Base-by-base conservation (phyloP, 2,797 vertebrate genomes). In the Falco biarmicus region DNA sequence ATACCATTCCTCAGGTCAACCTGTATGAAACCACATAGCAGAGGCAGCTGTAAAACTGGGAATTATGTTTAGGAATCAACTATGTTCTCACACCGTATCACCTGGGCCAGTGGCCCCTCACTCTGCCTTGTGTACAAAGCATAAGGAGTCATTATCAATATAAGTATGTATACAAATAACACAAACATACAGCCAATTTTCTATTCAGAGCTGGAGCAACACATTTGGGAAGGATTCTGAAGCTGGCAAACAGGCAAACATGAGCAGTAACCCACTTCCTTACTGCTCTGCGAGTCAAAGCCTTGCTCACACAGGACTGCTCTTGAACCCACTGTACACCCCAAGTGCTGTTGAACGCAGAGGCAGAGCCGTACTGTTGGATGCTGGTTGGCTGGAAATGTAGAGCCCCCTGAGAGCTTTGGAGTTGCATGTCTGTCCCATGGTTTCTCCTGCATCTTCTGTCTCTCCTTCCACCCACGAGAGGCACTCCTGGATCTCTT, bases 401-500 rank as follows among this genome's bases (percentile, higher is more conserved):
- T 28, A 89, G 81, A 81, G 51, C 20, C 13, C 71, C 9, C n/a
- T 76, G 7, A 51, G 75, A 59, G 73, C 69, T 32, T 97, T 63
- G 65, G 91, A 78, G 64, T 73, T 89, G 45, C 18, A 56, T n/a
- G 81, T 56, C 48, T 90, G 73, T 53, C 56, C 88, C 10, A 47
- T 10, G 37, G 60, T 53, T 2, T 14, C 56, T 74, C 29, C 89
- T 6, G 66, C 86, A 22, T 94, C 95, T 57, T 96, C 95, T 77
- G 56, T 51, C 11, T 91, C 77, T 17, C 53, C 82, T 76, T 97
- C 91, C 13, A 79, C 64, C 39, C 59, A 82, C 0, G 71, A 56
- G 75, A 95, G 89, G 17, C 71, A 97, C 22, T 97, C 97, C 65
- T 96, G 96, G 64, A 97, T 97, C 89, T 97, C 97, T 74, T 24